phyloP scores from a whole-genome alignment of 2,888 invertebrate genomes.

The Eulithis prunata region DNA sequence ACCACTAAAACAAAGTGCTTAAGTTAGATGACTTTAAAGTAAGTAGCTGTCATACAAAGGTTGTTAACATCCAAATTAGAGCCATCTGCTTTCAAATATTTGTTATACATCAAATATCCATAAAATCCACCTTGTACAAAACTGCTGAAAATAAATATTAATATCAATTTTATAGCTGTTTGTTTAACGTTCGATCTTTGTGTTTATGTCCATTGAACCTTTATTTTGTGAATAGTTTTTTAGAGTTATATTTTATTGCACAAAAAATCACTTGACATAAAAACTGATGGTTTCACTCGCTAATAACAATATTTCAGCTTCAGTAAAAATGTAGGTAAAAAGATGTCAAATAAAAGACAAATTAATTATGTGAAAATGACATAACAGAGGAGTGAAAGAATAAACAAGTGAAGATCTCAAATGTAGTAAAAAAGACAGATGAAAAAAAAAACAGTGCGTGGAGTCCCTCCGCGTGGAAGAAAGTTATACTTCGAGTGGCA shows the following conservation, averaged over 20 bases:
- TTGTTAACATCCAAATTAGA: background rate
- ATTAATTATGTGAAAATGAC: too few relatives aligned
- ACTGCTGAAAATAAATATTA: background rate
- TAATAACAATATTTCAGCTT: too few relatives aligned
- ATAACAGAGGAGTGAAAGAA: too few relatives aligned
- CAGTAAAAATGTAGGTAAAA: too few relatives aligned
- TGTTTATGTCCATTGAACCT: background rate
- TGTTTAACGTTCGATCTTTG: background rate
- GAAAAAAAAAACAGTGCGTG: too few relatives aligned
- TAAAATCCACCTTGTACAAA: background rate
- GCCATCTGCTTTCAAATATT: conserved; percentile 1
- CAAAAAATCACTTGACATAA: background rate
- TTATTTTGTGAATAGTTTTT: background rate
- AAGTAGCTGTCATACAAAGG: background rate
- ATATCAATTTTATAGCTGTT: conserved; percentile 2
- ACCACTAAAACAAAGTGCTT: too few relatives aligned
- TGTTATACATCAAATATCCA: background rate
- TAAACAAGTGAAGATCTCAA: too few relatives aligned
- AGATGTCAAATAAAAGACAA: too few relatives aligned
- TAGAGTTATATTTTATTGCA: background rate
- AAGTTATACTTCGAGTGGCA: too few relatives aligned
- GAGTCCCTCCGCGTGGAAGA: too few relatives aligned
- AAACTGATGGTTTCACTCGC: too few relatives aligned
- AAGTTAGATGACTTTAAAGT: background rate
- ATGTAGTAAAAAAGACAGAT: too few relatives aligned